Evolutionary conservation across 92 coral and sea anemone species (phyloP).

Genomic region (Porites lobata): DNA sequence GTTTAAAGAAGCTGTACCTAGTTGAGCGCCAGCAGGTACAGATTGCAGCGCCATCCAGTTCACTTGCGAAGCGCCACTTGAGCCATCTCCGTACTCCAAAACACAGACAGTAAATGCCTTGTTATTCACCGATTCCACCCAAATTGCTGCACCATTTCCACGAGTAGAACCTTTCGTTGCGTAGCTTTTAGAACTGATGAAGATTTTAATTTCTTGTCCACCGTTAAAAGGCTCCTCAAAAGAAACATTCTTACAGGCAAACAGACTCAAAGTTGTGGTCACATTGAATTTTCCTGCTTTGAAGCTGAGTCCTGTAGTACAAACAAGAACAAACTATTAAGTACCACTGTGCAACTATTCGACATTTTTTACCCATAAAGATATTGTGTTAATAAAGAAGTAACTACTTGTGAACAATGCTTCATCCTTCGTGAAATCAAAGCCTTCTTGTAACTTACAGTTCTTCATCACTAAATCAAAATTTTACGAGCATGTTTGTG

Average conservation of each 20-base stretch:
- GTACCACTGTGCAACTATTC: too few relatives aligned
- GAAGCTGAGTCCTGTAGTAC: background rate
- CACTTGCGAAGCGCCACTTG: background rate
- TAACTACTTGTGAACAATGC: too few relatives aligned
- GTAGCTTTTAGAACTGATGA: background rate
- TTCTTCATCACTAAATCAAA: too few relatives aligned
- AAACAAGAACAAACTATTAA: background rate
- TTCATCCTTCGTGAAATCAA: background rate
- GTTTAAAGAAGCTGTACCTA: background rate
- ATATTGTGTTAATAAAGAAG: too few relatives aligned
- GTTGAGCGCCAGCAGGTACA: background rate
- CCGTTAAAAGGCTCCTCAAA: background rate
- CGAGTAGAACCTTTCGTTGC: background rate
- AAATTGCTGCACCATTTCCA: constrained; percentile 2
- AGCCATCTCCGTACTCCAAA: background rate
- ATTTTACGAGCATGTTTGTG: too few relatives aligned
- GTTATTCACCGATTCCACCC: constrained; percentile 9
- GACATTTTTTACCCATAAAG: too few relatives aligned
- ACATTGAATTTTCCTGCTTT: background rate
- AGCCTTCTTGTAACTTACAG: too few relatives aligned
- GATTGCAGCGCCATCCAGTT: constrained; percentile 12
- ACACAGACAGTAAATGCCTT: background rate
- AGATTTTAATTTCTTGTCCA: background rate
- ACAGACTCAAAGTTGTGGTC: too few relatives aligned
- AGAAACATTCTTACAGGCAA: too few relatives aligned